Evolutionary conservation across 2,113 vertebrate species (phyloP), one percentile per base, ranked within the genome.

Genomic region (Benthochromis sp.): DNA sequence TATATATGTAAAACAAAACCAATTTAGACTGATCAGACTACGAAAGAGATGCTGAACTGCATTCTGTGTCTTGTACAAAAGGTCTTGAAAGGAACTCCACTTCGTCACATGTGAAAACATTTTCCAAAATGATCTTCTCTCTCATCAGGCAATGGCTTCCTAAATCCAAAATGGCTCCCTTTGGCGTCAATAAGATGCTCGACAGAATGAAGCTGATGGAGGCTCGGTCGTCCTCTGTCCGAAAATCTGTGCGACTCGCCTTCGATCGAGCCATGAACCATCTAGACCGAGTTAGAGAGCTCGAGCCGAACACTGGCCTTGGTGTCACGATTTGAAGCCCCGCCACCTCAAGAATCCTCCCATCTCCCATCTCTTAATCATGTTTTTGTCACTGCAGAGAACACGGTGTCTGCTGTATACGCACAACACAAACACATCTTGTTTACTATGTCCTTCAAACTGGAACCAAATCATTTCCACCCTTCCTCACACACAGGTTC

Each of bases 61-160:
- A 50, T 52, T n/a, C 9, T 76, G 16, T 47, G 43, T 29, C 9
- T 29, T 76, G 24, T 29, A 47, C 71, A 29, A 47, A 47, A 76
- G 40, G 71, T 76, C 43, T 50, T 78, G 9, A 52, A 52, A 78
- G 45, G 17, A 19, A 31, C 40, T 73, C 40, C 7, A 34, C 69
- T 76, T 76, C 3, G n/a, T 27, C 13, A 13, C 50, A 69, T 24
- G 13, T 16, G 8, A 24, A 43, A 38, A 47, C 17, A 16, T 47
- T 86, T 69, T 29, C 19, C 8, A 45, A 11, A 54, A 29, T 8
- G 9, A 2, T 83, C 8, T 40, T 11, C 19, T 93, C 84, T 61
- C 88, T 55, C 86, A 38, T 86, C 91, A 99, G 99, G 98, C 99
- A 98, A 90, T 99, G 99, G 99, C 98, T 99, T 96, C 98, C 98